Evolutionary conservation across 2,113 vertebrate species (phyloP), one percentile per base, ranked within the genome.

Genomic region (Melanerpes aurifrons): DNA sequence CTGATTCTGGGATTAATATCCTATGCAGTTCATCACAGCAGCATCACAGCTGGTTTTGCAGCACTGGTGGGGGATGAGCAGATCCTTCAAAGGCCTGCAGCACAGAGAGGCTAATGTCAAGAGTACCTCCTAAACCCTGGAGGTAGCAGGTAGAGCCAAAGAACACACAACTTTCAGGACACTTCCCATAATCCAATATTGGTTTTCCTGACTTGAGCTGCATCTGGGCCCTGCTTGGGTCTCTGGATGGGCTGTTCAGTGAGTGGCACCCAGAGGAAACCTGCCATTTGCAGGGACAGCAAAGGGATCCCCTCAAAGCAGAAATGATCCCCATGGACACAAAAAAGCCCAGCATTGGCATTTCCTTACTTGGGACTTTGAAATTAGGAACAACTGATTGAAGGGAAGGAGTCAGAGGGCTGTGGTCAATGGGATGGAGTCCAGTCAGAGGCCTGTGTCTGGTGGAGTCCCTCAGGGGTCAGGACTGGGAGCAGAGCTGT

Each of bases 261-360:
- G 40, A 13, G 24, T 26, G 45, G 16, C n/a, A 54, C 16, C 5
- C 9, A 29, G 7, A 73, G 3, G 12, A 86, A 67, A 35, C 25
- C 12, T 40, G 80, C 43, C 19, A 21, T 69, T 48, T 70, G 2
- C 2, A 1, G 7, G 31, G 31, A n/a, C 25, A 71, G 9, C 25
- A 54, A 50, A 20, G 9, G 10, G 13, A 45, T 50, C 7, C 12
- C 31, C 45, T 57, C 7, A 50, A 37, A 70, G 71, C 13, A 28
- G 1, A 35, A 20, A 12, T 14, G 48, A 58, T 9, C 11, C 5
- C 40, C 37, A 4, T 0, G 1, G 20, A 20, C 13, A 19, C n/a
- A 47, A 8, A 12, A 20, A 3, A 40, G 8, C 16, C 58, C 59
- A 20, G 31, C 21, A 54, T 9, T 16, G 7, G 12, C 15, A 73